These are phyloP conservation scores for Hemibagrus guttatus DNA, from an alignment of 2,797 vertebrate genomes.

Conservation along the genomic window DNA sequence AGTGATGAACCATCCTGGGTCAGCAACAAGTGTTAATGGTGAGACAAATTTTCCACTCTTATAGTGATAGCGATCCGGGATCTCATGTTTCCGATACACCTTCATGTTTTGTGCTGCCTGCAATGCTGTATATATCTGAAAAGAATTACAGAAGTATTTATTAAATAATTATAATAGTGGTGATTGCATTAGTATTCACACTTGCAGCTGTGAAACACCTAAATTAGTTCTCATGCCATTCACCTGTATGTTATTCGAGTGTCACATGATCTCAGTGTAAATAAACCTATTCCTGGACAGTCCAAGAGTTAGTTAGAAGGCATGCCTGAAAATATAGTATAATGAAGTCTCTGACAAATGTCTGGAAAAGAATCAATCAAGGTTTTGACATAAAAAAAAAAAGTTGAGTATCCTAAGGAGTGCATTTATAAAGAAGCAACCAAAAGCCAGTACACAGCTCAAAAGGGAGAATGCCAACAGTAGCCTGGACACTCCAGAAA, in stretches of 20 bases:
- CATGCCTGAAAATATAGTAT: not conserved
- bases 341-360: not conserved
- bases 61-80: conserved; percentile 88
- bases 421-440: not conserved
- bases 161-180: too few relatives aligned
- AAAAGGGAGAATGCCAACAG: not conserved
- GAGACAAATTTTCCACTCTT: conserved; percentile 88
- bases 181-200: not conserved
- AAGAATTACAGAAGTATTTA: not conserved
- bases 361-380: not conserved
- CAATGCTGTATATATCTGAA: conserved; percentile 80
- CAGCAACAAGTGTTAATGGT: conserved; percentile 87
- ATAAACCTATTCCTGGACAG: not conserved
- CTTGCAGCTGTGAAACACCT: not conserved
- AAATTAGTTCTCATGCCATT: not conserved
- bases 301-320: not conserved
- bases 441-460: not conserved
- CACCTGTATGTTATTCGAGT: not conserved
- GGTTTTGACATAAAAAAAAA: not conserved
- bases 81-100: conserved; percentile 77
- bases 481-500: not conserved
- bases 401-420: not conserved
- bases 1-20: conserved; percentile 90
- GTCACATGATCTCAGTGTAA: not conserved
- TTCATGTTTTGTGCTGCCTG: conserved; percentile 80